phyloP scores from a whole-genome alignment of 2,797 vertebrate species.

The Brachyalestes nurse region DNA sequence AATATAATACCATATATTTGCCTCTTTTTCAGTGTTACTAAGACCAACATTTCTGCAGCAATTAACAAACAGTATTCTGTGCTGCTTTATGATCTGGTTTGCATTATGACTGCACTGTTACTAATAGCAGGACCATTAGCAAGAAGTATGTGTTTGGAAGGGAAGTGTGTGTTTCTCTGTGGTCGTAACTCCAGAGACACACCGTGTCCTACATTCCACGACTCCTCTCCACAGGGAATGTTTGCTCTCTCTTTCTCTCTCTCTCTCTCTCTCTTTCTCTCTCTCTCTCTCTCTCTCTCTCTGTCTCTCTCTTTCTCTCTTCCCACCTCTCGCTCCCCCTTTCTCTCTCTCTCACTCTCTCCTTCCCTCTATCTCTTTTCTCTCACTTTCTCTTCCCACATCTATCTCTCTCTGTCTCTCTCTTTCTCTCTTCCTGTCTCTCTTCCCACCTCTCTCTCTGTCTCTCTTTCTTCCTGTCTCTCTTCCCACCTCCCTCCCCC shows the following conservation, averaged over 20 bases:
- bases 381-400: too few relatives aligned
- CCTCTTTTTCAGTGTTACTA: neutral
- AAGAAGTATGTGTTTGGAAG: slow-evolving; percentile 28
- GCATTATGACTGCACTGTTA: neutral
- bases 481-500: neutral
- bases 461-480: too few relatives aligned
- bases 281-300: neutral
- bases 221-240: slow-evolving; percentile 45
- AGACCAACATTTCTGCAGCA: neutral
- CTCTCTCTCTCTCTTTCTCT: neutral
- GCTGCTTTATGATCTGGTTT: neutral
- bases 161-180: slow-evolving; percentile 31
- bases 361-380: neutral
- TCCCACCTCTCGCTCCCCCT: neutral
- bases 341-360: neutral
- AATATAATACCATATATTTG: too few relatives aligned
- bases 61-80: neutral
- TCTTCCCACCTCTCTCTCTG: neutral
- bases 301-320: neutral
- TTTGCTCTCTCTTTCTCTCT: slow-evolving; percentile 40
- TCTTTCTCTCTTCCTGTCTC: too few relatives aligned
- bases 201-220: slow-evolving; percentile 42
- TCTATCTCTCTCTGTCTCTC: neutral
- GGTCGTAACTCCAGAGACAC: slow-evolving; percentile 34
- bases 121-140: neutral